Base-by-base conservation (phyloP, 2,888 invertebrate genomes). In the Callyntrura guangdongensis region DNA sequence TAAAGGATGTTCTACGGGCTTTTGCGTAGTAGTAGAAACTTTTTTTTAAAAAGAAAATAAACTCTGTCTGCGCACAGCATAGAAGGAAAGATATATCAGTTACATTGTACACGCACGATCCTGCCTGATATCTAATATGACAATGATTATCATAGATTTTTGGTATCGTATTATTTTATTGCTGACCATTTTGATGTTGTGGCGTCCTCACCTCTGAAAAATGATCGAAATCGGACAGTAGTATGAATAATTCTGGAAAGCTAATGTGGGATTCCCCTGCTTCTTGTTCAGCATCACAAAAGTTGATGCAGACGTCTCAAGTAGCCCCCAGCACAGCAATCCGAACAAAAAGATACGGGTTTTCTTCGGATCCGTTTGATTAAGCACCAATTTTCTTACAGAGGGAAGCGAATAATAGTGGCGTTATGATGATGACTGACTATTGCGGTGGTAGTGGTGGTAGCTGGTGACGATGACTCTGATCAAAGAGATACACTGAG, bases 391-490 rank as follows among this genome's bases (percentile, higher is more conserved):
- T 36, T 79, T 56, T 79, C 79, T 27, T 56, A 56, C 12, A 9
- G n/a, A n/a, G 53, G 53, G 53, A 53, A 22, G 4, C 36, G 36
- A 45, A 22, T 56, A 8, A 79, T 79, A 47, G 14, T 45, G 45
- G 17, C 64, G 22, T 17, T 64, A 36, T 49, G 5, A 85, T 85
- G 11, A 69, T 85, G 64, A 84, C 69, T 67, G n/a, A 20, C 8
- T 53, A n/a, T n/a, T n/a, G n/a, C n/a, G n/a, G n/a, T n/a, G n/a
- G n/a, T n/a, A n/a, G n/a, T 53, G 3, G 53, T 77, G 83, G 64
- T 47, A 12, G 49, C 14, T 69, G 47, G 84, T 69, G 84, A 84
- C 79, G 56, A 56, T 79, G 79, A 79, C 56, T 79, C 79, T 27
- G 53, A 56, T 79, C 17, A 56, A 79, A 79, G 47, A 61, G 20